Base-by-base conservation (phyloP, 2,113 vertebrate genomes). In the Acinonyx jubatus region DNA sequence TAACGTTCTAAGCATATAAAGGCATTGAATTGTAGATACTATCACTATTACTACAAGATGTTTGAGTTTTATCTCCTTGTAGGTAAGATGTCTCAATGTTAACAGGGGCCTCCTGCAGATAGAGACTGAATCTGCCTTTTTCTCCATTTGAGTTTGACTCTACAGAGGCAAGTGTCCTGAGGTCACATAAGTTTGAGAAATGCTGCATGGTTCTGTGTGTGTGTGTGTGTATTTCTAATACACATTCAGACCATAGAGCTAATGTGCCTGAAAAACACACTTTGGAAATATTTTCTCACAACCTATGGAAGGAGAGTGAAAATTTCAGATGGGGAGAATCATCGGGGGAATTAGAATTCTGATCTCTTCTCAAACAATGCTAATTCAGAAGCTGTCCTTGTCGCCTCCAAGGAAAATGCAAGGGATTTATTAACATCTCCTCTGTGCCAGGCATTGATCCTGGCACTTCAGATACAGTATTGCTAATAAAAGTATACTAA, bases 401-500 rank as follows among this genome's bases (percentile, higher is more conserved):
- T 82, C n/a, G 66, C n/a, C 21, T 52, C 18, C 15, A 52, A 23
- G 33, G 31, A 31, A 50, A 81, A 45, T 41, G 79, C 74, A 38
- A 5, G 31, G 41, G 27, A 63, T 88, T 91, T 82, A 68, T 82
- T 88, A 71, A 23, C 5, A 27, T 8, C 9, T 63, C 38, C n/a
- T 78, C 15, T n/a, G 25, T 63, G 29, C 63, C 89, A 96, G 65
- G 8, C 55, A 95, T 76, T 79, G 87, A 86, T 93, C 50, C 73
- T 45, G 65, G 50, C n/a, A 81, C 65, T 68, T 87, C 41, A 66
- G 52, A 85, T 13, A 27, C 27, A 21, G 82, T 61, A 86, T 79
- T 48, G 33, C 23, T 66, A 89, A 91, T 91, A 95, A 82, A 97
- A 89, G 73, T 92, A 89, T 41, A n/a, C 38, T 89, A 86, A 84